Evolutionary conservation across 2,888 invertebrate genomes (phyloP), one percentile per base, ranked within the genome.

Genomic region (Sarcophaga subvicina): DNA sequence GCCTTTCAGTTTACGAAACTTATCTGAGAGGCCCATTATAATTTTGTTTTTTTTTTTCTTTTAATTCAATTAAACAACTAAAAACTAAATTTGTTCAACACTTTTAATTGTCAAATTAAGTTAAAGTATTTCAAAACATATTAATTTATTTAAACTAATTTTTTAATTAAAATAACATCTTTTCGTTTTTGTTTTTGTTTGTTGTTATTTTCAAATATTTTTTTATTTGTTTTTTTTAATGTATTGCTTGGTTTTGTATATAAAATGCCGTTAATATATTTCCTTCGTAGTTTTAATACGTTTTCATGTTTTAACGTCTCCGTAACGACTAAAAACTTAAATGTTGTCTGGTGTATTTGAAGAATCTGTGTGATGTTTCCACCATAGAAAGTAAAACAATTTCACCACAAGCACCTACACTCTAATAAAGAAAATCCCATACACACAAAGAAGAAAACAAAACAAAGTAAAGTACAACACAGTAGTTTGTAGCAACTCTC

Each of bases 11-110:
- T 88, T 89, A 17, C 90, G 89, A 67, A 92, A 88, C 59, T 90
- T 90, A 22, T 91, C 90, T 59, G 88, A 88, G 45, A 92, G 79
- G 49, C 92, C 92, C 92, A 92, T 91, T 10, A 69, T 85, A 10
- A 1, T 72, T 17, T 47, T 0, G 4, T 22, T 47, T 54, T 22
- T 59, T 67, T 47, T 22, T 78, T 20, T 22, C 59, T 63, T 27
- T 62, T 49, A n/a, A 17, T 73, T n/a, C n/a, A 60, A 59, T 22
- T 62, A 14, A 54, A 54, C 3, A 54, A 54, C 14, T 0, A 54
- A 45, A 66, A 54, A 37, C 1, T 8, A 37, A 37, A 37, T 37
- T 37, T 37, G 37, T 77, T 49, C 69, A 54, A 62, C 60, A 71
- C 22, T 70, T 49, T 80, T 64, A 47, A 54, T 27, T 71, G n/a